A percentile compares a stretch with the other conserved stretches of the same genome.
phyloP scores from a whole-genome alignment of 2,888 invertebrate genomes.

The Oscheius sp. region DNA sequence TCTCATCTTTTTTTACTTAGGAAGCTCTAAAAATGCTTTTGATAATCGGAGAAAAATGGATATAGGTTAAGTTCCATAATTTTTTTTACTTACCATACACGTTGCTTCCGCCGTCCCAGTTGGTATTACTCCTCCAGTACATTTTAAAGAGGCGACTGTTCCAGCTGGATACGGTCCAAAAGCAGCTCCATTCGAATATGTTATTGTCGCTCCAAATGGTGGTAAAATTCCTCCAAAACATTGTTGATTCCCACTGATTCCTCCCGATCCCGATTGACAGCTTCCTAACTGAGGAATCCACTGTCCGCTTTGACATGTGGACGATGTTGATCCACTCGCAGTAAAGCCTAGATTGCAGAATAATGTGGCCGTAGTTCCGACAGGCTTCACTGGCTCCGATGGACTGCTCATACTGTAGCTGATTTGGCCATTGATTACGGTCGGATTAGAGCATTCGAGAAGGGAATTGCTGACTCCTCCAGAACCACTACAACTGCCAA shows the following conservation, averaged over 20 bases:
- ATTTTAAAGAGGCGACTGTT: conserved; percentile 49
- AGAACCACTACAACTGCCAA: conserved; percentile 16
- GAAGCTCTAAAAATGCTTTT: too few relatives aligned
- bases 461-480: background rate
- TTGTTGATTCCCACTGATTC: background rate
- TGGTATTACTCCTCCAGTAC: conserved; percentile 45
- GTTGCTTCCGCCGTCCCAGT: conserved; percentile 5
- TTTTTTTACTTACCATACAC: conserved; percentile 10
- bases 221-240: conserved; percentile 18
- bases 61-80: too few relatives aligned
- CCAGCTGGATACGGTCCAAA: conserved; percentile 29
- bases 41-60: too few relatives aligned
- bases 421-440: conserved; percentile 1
- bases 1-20: too few relatives aligned
- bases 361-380: conserved; percentile 50
- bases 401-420: conserved; percentile 7
- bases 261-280: background rate
- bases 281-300: conserved; percentile 40
- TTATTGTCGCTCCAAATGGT: conserved; percentile 29
- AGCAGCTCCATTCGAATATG: conserved; percentile 22
- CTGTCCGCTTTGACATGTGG: conserved; percentile 45
- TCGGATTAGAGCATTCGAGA: conserved; percentile 15
- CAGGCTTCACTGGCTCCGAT: conserved; percentile 27
- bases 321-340: conserved; percentile 32
- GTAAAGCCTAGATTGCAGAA: conserved; percentile 48